Base-by-base conservation (phyloP, 2,888 invertebrate genomes). In the Molorchus minor region DNA sequence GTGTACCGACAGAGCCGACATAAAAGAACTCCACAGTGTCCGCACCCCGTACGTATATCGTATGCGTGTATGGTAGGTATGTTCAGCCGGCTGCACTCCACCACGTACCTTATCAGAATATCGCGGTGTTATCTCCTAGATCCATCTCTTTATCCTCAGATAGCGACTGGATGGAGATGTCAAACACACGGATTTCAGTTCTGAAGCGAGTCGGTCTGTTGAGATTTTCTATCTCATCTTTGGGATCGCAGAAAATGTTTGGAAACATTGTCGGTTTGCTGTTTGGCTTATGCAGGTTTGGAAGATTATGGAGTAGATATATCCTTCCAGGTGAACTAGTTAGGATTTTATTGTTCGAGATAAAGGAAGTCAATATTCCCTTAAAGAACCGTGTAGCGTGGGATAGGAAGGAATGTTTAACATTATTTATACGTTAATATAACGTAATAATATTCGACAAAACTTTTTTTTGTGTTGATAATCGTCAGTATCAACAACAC, bases 131-230 rank as follows among this genome's bases (percentile, higher is more conserved):
- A 78, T 78, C 78, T 70, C 40, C 29, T 64, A 77, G 79, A 79
- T 79, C 70, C 71, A 79, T 79, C 79, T 79, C 74, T 79, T 79
- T 79, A 77, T 76, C 75, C 73, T 63, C 58, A 74, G 77, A 77
- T 77, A 77, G 67, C 64, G 71, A 62, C 66, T 69, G 73, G 75
- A 80, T 80, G 75, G 75, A 80, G 79, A 80, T 77, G 80, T 80
- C 80, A 80, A 79, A 80, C 75, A 74, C 79, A 80, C 67, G 66
- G 65, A 69, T 64, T 67, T 62, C 49, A 53, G 60, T 61, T 61
- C 58, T 46, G 35, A 44, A 49, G 54, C 38, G 33, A 46, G 59
- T 53, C 54, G 56, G 54, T 25, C 59, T 59, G 47, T 55, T 52
- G 20, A 54, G 47, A 56, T 41, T 7, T 30, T 52, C 29, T 25